A percentile compares a stretch with the other conserved stretches of the same genome.
Evolutionary conservation across 2,888 invertebrate genomes (phyloP).

Genomic region (Xestia rhomboidea): DNA sequence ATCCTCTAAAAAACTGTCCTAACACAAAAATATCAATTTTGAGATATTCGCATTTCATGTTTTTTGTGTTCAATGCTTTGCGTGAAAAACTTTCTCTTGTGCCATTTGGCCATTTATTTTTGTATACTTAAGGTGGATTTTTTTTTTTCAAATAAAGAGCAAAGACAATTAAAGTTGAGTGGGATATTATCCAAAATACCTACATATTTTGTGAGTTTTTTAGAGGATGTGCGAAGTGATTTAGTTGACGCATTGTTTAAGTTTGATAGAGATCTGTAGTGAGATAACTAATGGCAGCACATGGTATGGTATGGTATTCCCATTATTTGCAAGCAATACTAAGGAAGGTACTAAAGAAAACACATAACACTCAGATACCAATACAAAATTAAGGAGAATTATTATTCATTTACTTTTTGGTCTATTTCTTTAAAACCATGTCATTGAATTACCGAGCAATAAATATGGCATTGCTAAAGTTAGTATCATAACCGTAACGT

Average conservation of each 20-base stretch:
- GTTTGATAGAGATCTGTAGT: conserved; percentile 13
- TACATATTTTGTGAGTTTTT: no score
- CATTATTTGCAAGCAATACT: background rate
- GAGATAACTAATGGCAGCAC: background rate
- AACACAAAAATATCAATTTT: no score
- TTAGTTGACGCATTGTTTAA: conserved; percentile 23
- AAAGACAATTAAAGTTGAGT: no score
- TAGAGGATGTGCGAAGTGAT: no score
- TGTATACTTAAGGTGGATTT: no score
- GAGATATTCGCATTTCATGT: no score
- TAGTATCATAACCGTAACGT: background rate
- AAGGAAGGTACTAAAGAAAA: background rate
- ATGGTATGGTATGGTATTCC: background rate
- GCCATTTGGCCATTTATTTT: no score
- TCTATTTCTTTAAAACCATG: background rate
- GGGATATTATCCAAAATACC: no score
- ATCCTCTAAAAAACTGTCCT: no score
- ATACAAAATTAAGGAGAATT: background rate
- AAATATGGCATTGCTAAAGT: conserved; percentile 3
- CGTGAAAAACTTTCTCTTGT: no score
- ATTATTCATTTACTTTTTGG: background rate
- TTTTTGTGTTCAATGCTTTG: no score
- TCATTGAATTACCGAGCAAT: background rate
- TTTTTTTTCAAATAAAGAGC: no score
- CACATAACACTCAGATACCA: background rate